Percentiles rank a stretch among this genome's conserved stretches.
phyloP scores from a whole-genome alignment of 2,797 vertebrate species.

The Luscinia megarhynchos region DNA sequence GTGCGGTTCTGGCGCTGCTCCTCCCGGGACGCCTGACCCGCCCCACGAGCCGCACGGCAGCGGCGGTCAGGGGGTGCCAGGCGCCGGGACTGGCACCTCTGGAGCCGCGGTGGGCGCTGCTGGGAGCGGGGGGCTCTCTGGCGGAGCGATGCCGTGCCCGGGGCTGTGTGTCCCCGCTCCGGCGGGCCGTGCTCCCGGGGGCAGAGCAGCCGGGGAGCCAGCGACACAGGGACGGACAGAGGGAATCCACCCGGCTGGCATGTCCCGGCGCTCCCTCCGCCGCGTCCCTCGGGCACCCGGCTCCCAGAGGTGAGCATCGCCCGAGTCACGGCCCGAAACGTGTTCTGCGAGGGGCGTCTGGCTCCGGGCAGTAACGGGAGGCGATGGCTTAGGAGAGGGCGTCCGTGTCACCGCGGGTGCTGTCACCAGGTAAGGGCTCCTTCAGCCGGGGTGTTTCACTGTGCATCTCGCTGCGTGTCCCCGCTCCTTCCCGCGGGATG shows the following conservation, averaged over 20 bases:
- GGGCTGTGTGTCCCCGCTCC: no score
- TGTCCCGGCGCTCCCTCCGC: neutral
- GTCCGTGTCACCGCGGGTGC: no score
- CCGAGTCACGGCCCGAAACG: neutral
- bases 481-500: rapidly evolving
- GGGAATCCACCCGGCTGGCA: neutral
- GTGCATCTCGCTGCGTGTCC: rapidly evolving
- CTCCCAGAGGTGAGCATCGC: slow-evolving; percentile 1
- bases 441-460: rapidly evolving
- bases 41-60: rapidly evolving
- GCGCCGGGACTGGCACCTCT: neutral
- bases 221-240: no score
- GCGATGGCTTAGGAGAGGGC: neutral
- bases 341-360: rapidly evolving
- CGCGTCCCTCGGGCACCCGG: neutral
- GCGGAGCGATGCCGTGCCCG: no score
- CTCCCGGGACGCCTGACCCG: no score
- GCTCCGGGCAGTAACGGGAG: neutral
- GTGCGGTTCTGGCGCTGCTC: no score
- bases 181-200: no score
- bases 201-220: no score
- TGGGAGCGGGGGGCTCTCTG: neutral
- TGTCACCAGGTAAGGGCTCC: neutral
- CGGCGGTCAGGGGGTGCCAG: rapidly evolving
- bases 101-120: rapidly evolving